Conservation (phyloP, 2,888 invertebrate genomes). For the Xestobium rufovillosum region DNA sequence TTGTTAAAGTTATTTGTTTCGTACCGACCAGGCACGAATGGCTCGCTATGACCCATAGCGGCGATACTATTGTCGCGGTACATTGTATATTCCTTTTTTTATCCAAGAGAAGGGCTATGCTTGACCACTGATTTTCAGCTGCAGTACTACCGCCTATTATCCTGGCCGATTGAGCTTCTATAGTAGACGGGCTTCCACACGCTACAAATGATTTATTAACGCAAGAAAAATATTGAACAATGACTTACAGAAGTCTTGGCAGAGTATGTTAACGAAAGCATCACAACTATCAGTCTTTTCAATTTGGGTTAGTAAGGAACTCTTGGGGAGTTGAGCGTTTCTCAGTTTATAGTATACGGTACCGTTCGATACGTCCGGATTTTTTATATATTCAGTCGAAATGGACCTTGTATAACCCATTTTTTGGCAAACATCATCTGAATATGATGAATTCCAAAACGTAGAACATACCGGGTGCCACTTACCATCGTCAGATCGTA, state of each 20-base stretch:
- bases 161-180: conserved; percentile 39
- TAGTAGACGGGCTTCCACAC: conserved; percentile 40
- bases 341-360: conserved; percentile 29
- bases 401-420: conserved; percentile 47
- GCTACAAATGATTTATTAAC: conserved; percentile 30
- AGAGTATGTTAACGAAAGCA: conserved; percentile 47
- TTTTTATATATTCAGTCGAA: conserved; percentile 35
- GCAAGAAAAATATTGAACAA: not conserved
- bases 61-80: conserved; percentile 45
- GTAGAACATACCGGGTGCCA: conserved; percentile 48
- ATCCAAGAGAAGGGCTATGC: conserved; percentile 47
- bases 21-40: conserved; percentile 41
- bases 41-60: conserved; percentile 46
- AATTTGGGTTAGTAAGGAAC: conserved; percentile 42
- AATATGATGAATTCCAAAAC: conserved; percentile 48
- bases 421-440: conserved; percentile 48
- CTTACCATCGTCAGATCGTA: conserved; percentile 30
- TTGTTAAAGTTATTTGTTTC: conserved; percentile 11
- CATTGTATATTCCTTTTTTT: conserved; percentile 43
- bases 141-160: conserved; percentile 46
- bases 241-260: conserved; percentile 48
- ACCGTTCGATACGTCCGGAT: conserved; percentile 24
- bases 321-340: conserved; percentile 25
- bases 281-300: conserved; percentile 42
- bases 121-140: conserved; percentile 50